Conservation (phyloP, 2,797 vertebrate species). For the Melanotaenia boesemani region DNA sequence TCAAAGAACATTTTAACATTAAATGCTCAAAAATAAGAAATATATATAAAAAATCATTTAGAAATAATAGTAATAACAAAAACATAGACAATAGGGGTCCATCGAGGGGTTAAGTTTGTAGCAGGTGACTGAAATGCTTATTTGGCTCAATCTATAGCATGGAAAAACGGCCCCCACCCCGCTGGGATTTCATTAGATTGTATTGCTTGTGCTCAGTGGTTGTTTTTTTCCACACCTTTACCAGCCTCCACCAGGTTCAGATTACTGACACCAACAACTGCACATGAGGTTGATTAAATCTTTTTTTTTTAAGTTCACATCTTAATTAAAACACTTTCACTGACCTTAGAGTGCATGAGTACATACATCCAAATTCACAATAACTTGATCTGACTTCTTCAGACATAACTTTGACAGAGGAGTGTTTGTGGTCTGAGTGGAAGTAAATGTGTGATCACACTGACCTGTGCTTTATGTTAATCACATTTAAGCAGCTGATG, state of each 20-base stretch:
- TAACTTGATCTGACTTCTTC: too few species aligned
- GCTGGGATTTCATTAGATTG: constrained; percentile 33
- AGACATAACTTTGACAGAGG: too few species aligned
- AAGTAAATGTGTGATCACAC: neutral
- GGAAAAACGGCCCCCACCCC: neutral
- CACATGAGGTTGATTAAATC: too few species aligned
- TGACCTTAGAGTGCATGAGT: too few species aligned
- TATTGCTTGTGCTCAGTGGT: constrained; percentile 26
- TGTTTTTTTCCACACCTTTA: constrained; percentile 42
- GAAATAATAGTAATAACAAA: too few species aligned
- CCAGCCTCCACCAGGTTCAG: constrained; percentile 8
- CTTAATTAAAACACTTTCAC: neutral
- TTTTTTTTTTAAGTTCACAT: neutral
- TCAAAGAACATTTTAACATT: too few species aligned
- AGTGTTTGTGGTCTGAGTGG: too few species aligned
- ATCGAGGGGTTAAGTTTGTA: too few species aligned
- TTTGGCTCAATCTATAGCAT: constrained; percentile 15
- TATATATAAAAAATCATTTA: too few species aligned
- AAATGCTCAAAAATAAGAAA: too few species aligned
- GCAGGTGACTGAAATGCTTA: constrained; percentile 9
- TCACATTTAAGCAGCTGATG: constrained; percentile 16
- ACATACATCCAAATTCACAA: too few species aligned
- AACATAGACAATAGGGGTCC: too few species aligned
- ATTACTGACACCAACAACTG: constrained; percentile 21
- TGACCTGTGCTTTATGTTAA: neutral